Percentiles rank a stretch among this genome's conserved stretches.
Conservation (phyloP, 2,797 vertebrate species). For the Protosalanx chinensis region DNA sequence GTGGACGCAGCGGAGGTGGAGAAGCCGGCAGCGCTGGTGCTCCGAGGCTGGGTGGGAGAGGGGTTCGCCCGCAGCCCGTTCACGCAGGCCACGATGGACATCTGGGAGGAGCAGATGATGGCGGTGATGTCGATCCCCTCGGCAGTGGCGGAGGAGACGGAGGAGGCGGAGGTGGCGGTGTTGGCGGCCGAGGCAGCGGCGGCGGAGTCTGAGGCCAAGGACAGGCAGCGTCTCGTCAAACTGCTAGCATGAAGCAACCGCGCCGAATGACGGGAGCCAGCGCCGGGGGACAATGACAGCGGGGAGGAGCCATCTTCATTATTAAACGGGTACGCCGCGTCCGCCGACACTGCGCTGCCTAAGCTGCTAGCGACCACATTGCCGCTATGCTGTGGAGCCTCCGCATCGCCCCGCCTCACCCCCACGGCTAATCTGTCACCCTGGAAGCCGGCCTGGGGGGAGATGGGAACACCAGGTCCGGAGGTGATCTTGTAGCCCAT, state of each 20-base stretch:
- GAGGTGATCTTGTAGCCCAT: slow-evolving; percentile 77
- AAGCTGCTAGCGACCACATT: slow-evolving; percentile 36
- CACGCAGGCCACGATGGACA: slow-evolving; percentile 84
- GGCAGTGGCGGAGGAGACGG: slow-evolving; percentile 42
- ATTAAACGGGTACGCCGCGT: slow-evolving; percentile 88
- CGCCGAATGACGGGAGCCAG: slow-evolving; percentile 79
- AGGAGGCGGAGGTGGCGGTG: slow-evolving; percentile 27
- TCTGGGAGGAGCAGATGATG: slow-evolving; percentile 86
- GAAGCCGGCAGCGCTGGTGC: slow-evolving; percentile 16
- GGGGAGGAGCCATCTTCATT: slow-evolving; percentile 87
- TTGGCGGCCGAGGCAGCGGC: slow-evolving; percentile 1
- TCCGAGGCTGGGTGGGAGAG: slow-evolving; percentile 56
- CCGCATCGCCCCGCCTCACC: slow-evolving; percentile 62
- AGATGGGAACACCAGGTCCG: slow-evolving; percentile 55
- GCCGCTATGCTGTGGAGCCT: slow-evolving; percentile 55
- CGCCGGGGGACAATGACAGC: slow-evolving; percentile 75
- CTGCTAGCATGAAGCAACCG: slow-evolving; percentile 74
- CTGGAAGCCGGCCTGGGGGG: slow-evolving; percentile 63
- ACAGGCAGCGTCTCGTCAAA: slow-evolving; percentile 87
- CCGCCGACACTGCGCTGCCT: slow-evolving; percentile 64
- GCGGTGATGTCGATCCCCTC: slow-evolving; percentile 82
- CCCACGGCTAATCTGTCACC: slow-evolving; percentile 53
- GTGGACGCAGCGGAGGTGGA: slow-evolving; percentile 52
- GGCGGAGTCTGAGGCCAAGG: slow-evolving; percentile 31
- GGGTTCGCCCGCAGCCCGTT: slow-evolving; percentile 83